These are phyloP conservation scores for Grantiella picta DNA, from an alignment of 2,113 vertebrate species.

Conservation along the genomic window DNA sequence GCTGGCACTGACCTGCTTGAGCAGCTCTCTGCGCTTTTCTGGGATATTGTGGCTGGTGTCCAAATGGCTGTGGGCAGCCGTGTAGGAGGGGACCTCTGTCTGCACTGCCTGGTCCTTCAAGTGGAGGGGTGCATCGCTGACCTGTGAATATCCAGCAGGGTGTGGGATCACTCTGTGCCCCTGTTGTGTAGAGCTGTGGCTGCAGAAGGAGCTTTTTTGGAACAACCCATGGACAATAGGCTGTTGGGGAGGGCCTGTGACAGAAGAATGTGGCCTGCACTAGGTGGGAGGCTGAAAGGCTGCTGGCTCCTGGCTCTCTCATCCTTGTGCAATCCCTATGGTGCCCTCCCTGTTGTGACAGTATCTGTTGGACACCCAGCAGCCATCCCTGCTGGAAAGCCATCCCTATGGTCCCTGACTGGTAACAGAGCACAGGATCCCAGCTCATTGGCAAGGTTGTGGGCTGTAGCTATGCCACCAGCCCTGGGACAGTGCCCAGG, in stretches of 20 bases:
- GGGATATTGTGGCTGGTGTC: rapidly evolving
- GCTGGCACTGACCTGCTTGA: neutral
- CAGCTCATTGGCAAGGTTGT: neutral
- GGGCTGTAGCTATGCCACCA: neutral
- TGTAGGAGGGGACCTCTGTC: neutral
- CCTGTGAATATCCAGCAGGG: neutral
- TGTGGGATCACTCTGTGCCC: neutral
- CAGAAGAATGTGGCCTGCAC: neutral
- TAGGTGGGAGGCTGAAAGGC: neutral
- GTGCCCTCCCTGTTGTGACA: neutral
- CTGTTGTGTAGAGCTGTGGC: neutral
- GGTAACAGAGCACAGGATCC: neutral
- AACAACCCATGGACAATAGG: neutral
- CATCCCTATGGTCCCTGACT: neutral
- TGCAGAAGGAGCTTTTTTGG: neutral
- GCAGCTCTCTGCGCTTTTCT: neutral
- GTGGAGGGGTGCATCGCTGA: neutral
- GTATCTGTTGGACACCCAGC: neutral
- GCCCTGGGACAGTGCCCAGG: neutral
- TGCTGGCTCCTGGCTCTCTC: neutral
- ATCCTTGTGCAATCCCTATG: neutral
- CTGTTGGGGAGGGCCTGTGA: neutral
- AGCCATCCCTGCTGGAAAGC: neutral
- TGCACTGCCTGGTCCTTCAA: neutral
- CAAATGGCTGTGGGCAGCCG: neutral